Evolutionary conservation across 2,888 invertebrate genomes (phyloP), one percentile per base, ranked within the genome.

Genomic region (Tenthredo amoena): DNA sequence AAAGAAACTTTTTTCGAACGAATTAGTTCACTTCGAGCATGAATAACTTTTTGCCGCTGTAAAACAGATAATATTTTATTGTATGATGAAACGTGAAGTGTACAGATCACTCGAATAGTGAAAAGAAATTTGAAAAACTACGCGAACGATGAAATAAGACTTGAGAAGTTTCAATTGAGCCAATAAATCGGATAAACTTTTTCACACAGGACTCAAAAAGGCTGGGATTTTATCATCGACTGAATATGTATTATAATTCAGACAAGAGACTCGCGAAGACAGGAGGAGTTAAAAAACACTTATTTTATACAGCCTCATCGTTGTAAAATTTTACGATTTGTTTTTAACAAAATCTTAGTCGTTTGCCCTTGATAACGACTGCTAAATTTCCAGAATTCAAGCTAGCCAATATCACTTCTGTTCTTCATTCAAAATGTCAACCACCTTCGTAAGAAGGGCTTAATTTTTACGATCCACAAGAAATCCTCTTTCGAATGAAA

Each of bases 381-480:
- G 43, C n/a, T 74, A 15, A 74, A 74, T 74, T 40, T 74, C 40
- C 18, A 21, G 15, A 37, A 74, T 74, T 74, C 21, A n/a, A 74
- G 3, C 72, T 9, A 43, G 21, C 55, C n/a, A 43, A 74, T 21
- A 74, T 43, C 6, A 26, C 71, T 43, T 74, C 1, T 68, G 68
- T 34, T 34, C 6, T 18, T 68, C 18, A 18, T 68, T 34, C 68
- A 12, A 7, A 68, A 34, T 68, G 34, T 34, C 0, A 26, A 1
- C 15, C 34, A 62, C 26, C 15, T 65, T 21, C n/a, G 34, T 37
- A 31, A 37, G 15, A 40, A 9, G 18, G 9, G n/a, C 10, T 37
- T n/a, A 72, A 72, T 72, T 40, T 72, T 43, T 74, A 43, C 21
- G 6, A 21, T 43, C 21, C 21, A 37, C 40, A 5, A n/a, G 18